A percentile compares a stretch with the other conserved stretches of the same genome.
Evolutionary conservation across 64 coral and sea anemone genomes (phyloP).

Genomic region (Actinia tenebrosa): DNA sequence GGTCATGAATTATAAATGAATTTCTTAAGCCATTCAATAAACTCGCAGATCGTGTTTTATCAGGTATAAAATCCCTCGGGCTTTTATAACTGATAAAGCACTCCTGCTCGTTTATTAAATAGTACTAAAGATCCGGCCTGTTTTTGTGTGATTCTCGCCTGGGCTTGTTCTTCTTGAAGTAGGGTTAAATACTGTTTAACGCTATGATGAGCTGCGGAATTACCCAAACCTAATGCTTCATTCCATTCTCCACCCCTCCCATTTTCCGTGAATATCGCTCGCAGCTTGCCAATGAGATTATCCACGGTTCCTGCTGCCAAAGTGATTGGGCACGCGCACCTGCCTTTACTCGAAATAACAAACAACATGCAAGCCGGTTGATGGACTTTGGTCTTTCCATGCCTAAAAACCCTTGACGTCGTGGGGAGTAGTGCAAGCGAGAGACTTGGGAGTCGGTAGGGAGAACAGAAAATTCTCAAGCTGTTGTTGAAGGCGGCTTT

Average conservation of each 20-base stretch:
- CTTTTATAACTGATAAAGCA: too few relatives aligned
- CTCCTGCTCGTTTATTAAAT: too few relatives aligned
- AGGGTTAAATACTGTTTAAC: conserved; percentile 25
- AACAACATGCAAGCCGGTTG: neutral
- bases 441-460: neutral
- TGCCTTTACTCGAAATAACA: neutral
- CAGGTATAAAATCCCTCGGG: too few relatives aligned
- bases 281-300: conserved; percentile 30
- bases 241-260: neutral
- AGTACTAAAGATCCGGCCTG: conserved; percentile 30
- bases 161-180: conserved; percentile 44
- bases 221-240: neutral
- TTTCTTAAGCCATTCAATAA: too few relatives aligned
- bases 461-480: neutral
- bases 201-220: conserved; percentile 26
- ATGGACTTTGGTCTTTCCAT: too few relatives aligned
- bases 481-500: too few relatives aligned
- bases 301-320: conserved; percentile 45
- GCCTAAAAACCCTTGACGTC: too few relatives aligned
- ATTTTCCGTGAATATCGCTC: neutral
- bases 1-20: too few relatives aligned
- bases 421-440: too few relatives aligned
- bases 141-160: conserved; percentile 10
- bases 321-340: neutral
- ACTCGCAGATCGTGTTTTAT: too few relatives aligned